phyloP scores from a whole-genome alignment of 2,113 vertebrate species.

The Corythaixoides concolor region DNA sequence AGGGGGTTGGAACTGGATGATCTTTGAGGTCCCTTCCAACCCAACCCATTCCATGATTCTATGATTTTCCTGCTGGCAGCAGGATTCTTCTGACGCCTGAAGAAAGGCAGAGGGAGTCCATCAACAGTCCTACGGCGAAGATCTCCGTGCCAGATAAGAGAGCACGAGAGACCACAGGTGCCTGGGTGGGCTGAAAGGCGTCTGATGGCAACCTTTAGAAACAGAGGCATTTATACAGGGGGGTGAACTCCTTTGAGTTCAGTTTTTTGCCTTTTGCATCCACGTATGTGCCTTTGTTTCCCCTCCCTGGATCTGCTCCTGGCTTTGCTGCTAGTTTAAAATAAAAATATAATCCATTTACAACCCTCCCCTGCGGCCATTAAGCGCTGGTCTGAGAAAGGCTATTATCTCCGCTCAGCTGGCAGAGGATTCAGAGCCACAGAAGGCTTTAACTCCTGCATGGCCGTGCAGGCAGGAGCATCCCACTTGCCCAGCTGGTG shows the following conservation, averaged over 20 bases:
- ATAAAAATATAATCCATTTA: conserved; percentile 15
- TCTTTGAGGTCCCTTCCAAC: no score
- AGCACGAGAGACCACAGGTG: fast-evolving
- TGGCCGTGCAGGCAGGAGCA: not conserved
- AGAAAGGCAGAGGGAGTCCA: not conserved
- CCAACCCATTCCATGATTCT: no score
- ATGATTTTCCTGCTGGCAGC: not conserved
- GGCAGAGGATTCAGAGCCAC: not conserved
- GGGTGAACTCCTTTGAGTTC: no score
- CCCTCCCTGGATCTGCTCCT: not conserved
- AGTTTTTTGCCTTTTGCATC: not conserved
- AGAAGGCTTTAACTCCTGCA: not conserved
- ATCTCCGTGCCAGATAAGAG: not conserved
- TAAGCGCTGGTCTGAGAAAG: not conserved
- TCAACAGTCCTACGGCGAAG: not conserved
- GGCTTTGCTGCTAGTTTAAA: not conserved
- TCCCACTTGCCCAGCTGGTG: fast-evolving
- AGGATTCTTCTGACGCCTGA: not conserved
- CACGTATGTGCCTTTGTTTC: not conserved
- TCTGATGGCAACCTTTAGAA: not conserved
- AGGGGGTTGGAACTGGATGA: no score
- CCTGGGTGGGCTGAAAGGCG: no score
- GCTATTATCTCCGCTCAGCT: not conserved
- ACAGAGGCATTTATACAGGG: not conserved
- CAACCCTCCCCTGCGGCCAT: not conserved